These are phyloP conservation scores for Meiosimyza decipiens DNA, from an alignment of 2,888 invertebrate species.

Conservation along the genomic window DNA sequence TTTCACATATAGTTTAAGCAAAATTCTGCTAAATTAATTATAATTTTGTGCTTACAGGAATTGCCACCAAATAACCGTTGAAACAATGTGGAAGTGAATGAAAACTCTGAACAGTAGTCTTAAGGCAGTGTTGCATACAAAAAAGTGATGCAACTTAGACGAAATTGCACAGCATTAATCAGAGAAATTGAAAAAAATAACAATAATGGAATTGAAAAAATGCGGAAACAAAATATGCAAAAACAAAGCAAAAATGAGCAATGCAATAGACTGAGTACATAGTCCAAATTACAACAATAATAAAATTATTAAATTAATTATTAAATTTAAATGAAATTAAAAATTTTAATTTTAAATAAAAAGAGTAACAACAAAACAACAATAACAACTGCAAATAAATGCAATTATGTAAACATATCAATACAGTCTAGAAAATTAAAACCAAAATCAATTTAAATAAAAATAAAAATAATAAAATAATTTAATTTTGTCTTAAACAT, in stretches of 20 bases:
- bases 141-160: not conserved
- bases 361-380: not conserved
- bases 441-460: not conserved
- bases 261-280: conserved; percentile 36
- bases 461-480: not conserved
- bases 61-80: not conserved
- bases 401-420: conserved; percentile 37
- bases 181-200: conserved; percentile 1
- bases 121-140: not conserved
- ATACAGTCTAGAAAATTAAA: conserved; percentile 21
- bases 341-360: not conserved
- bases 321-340: conserved; percentile 5
- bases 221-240: not conserved
- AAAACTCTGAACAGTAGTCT: not conserved
- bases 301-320: conserved; percentile 2
- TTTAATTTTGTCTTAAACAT: not conserved
- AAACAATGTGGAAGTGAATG: conserved; percentile 1
- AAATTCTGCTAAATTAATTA: too few species aligned
- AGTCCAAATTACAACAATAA: conserved; percentile 35
- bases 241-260: conserved; percentile 21
- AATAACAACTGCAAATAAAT: conserved; percentile 29
- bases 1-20: too few species aligned
- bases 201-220: conserved; percentile 19
- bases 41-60: too few species aligned
- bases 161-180: conserved; percentile 9